Conservation (phyloP, 2,888 invertebrate genomes). For the Autographa pulchrina region DNA sequence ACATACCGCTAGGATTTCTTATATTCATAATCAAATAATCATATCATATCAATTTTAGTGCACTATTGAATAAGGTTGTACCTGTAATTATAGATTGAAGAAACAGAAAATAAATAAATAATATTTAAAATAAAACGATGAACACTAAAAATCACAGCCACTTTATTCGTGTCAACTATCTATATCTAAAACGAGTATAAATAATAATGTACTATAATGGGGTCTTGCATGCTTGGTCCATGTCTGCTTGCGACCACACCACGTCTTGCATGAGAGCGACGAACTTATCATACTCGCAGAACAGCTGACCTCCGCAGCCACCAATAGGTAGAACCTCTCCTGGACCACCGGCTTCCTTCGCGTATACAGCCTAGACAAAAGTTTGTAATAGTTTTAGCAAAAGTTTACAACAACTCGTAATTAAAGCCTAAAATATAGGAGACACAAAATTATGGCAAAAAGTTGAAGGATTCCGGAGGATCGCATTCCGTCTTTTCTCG, state of each 20-base stretch:
- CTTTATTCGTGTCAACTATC: conserved; percentile 64
- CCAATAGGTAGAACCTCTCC: conserved; percentile 77
- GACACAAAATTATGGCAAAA: background rate
- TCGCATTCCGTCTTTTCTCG: no score
- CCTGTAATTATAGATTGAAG: no score
- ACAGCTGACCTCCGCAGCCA: conserved; percentile 78
- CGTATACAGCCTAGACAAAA: conserved; percentile 83
- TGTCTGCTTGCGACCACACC: conserved; percentile 68
- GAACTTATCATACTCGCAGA: conserved; percentile 88
- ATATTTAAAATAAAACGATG: conserved; percentile 37
- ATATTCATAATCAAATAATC: no score
- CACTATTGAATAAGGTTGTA: no score
- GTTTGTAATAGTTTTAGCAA: background rate
- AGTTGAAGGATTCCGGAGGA: no score
- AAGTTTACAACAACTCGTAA: background rate
- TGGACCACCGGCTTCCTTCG: conserved; percentile 78
- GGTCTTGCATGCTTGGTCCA: conserved; percentile 61
- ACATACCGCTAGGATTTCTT: no score
- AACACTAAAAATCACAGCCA: conserved; percentile 72
- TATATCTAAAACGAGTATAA: conserved; percentile 12
- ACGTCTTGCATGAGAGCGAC: conserved; percentile 74
- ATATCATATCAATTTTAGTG: no score
- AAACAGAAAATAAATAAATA: no score
- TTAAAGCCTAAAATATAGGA: no score
- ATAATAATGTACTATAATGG: conserved; percentile 41